Percentiles rank a stretch among this genome's conserved stretches.
Conservation (phyloP, 2,797 vertebrate species). For the Pachyuromys duprasi region DNA sequence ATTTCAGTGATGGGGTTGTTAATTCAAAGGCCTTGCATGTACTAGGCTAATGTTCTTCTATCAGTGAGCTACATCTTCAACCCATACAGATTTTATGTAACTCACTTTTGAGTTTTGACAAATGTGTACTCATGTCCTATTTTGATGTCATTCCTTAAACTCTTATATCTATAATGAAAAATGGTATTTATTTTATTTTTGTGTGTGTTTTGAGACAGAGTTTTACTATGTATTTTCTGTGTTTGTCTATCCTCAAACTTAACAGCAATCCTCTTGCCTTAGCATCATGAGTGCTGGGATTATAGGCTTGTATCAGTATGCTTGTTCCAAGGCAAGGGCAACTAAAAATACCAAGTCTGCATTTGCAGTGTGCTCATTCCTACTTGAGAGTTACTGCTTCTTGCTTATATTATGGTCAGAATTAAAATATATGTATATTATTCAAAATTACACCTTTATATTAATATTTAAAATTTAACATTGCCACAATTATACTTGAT, state of each 20-base stretch:
- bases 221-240: background rate
- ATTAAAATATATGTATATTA: background rate
- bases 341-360: slow-evolving; percentile 27
- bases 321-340: background rate
- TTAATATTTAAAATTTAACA: slow-evolving; percentile 49
- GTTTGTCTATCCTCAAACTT: background rate
- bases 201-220: background rate
- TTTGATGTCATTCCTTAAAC: background rate
- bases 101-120: background rate
- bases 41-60: background rate
- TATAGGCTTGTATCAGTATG: background rate
- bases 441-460: slow-evolving; percentile 20
- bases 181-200: background rate
- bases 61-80: background rate
- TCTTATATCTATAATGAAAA: background rate
- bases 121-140: background rate
- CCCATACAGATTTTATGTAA: background rate
- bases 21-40: background rate
- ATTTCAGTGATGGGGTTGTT: background rate
- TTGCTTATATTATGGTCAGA: background rate
- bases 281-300: background rate
- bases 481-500: slow-evolving; percentile 34
- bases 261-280: background rate
- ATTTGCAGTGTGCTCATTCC: background rate
- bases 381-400: background rate